Evolutionary conservation across 2,797 vertebrate genomes (phyloP).

Genomic region (Vireo griseus): DNA sequence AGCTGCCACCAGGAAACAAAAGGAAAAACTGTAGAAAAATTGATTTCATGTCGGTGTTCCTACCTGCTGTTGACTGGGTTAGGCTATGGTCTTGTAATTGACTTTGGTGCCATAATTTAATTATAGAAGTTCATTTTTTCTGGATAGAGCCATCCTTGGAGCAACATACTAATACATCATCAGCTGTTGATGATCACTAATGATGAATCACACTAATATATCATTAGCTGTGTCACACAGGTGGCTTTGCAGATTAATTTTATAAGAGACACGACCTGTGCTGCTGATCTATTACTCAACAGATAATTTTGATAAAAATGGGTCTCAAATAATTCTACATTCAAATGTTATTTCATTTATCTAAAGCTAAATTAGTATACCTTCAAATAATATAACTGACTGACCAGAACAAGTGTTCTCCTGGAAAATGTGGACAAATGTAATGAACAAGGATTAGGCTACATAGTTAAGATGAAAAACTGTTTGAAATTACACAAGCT

Average conservation of each 20-base stretch:
- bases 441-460: not conserved
- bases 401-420: not conserved
- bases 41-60: not conserved
- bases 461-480: not conserved
- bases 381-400: not conserved
- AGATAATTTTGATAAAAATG: constrained; percentile 53
- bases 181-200: constrained; percentile 60
- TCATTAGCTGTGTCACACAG: constrained; percentile 69
- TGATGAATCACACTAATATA: constrained; percentile 69
- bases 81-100: not conserved
- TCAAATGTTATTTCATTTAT: constrained; percentile 17
- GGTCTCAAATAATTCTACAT: constrained; percentile 18
- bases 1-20: not conserved
- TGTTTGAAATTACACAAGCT: not conserved
- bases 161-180: constrained; percentile 65
- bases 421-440: not conserved
- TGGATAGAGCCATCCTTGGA: constrained; percentile 38
- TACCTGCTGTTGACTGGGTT: constrained; percentile 15
- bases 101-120: constrained; percentile 46
- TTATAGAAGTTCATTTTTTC: constrained; percentile 44
- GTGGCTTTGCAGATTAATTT: constrained; percentile 73
- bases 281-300: constrained; percentile 58
- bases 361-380: not conserved
- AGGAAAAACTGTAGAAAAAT: not conserved
- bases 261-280: constrained; percentile 33